phyloP scores from a whole-genome alignment of 2,797 vertebrate genomes.

The Antennarius maculatus region DNA sequence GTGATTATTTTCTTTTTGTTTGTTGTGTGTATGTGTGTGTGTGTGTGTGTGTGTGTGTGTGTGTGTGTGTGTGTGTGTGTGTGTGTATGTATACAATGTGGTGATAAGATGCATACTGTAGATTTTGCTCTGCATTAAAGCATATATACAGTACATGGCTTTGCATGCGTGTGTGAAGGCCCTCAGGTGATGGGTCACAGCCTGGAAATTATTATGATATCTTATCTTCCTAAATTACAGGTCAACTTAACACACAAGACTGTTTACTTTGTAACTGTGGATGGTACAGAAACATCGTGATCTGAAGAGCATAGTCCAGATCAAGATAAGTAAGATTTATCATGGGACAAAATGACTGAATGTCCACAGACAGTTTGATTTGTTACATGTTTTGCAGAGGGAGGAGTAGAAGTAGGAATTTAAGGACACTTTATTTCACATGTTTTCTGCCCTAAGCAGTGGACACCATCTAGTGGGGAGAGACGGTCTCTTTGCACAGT shows the following conservation, averaged over 20 bases:
- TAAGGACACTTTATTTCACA: too few species aligned
- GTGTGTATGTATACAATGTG: conserved; percentile 13
- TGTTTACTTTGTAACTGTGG: conserved; percentile 40
- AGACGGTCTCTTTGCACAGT: not conserved
- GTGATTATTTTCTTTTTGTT: not conserved
- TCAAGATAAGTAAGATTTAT: conserved; percentile 16
- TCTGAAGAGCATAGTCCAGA: conserved; percentile 6
- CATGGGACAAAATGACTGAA: conserved; percentile 10
- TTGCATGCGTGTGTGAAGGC: conserved; percentile 34
- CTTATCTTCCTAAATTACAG: conserved; percentile 69
- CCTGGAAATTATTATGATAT: conserved; percentile 46
- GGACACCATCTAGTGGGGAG: conserved; percentile 37
- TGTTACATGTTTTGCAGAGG: not conserved
- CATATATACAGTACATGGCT: conserved; percentile 44
- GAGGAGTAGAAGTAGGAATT: not conserved
- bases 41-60: not conserved
- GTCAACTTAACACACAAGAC: conserved; percentile 56
- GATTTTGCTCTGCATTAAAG: not conserved
- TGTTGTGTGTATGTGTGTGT: not conserved
- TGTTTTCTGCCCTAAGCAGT: conserved; percentile 9
- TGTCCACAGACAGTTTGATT: not conserved
- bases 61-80: conserved; percentile 18
- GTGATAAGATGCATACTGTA: conserved; percentile 25
- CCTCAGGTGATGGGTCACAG: conserved; percentile 52
- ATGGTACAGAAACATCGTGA: conserved; percentile 31